phyloP scores from a whole-genome alignment of 2,113 vertebrate species.

The Trogon melanurus region DNA sequence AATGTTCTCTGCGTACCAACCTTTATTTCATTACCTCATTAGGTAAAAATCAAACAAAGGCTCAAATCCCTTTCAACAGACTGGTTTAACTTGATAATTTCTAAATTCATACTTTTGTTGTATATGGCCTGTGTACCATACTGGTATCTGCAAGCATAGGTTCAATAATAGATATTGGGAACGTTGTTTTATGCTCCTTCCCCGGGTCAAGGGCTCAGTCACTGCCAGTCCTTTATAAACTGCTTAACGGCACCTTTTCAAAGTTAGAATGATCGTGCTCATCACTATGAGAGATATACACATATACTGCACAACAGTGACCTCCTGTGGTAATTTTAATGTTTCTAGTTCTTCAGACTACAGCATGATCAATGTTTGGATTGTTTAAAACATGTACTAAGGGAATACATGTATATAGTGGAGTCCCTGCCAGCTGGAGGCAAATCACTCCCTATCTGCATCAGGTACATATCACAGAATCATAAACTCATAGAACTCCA shows the following conservation, averaged over 20 bases:
- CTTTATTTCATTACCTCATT: neutral
- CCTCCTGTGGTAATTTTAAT: constrained; percentile 17
- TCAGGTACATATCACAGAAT: neutral
- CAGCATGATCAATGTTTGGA: neutral
- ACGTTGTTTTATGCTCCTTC: neutral
- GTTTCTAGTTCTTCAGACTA: neutral
- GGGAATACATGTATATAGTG: neutral
- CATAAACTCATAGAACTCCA: neutral
- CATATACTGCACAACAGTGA: constrained; percentile 25
- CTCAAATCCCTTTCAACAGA: neutral
- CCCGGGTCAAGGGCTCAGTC: neutral
- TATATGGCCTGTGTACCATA: neutral
- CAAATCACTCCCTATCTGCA: neutral
- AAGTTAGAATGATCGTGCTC: neutral
- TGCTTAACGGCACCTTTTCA: neutral
- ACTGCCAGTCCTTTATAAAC: neutral
- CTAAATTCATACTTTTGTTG: neutral
- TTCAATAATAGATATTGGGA: neutral
- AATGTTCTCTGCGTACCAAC: neutral
- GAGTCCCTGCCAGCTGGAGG: neutral
- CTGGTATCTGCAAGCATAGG: neutral
- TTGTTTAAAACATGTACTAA: neutral
- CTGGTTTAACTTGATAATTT: neutral
- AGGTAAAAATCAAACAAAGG: neutral
- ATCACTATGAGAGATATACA: neutral